Conservation (phyloP, 2,797 vertebrate genomes). For the Takifugu ocellatus region DNA sequence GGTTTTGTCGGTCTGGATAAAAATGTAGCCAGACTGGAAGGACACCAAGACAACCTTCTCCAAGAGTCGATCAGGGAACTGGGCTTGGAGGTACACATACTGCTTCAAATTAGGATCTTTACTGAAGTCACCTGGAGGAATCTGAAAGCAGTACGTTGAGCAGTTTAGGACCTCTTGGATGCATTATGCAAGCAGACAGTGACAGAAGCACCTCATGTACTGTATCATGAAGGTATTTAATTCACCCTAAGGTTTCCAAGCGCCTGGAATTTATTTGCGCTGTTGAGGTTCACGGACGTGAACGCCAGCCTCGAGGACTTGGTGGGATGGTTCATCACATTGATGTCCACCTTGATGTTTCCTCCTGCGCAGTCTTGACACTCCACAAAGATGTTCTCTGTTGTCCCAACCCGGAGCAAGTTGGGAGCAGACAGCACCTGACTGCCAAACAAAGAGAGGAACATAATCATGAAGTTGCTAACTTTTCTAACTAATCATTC, state of each 20-base stretch:
- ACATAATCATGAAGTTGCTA: neutral
- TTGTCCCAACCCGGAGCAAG: slow-evolving; percentile 60
- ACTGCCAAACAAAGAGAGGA: slow-evolving; percentile 30
- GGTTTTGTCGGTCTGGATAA: slow-evolving; percentile 79
- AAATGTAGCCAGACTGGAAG: slow-evolving; percentile 81
- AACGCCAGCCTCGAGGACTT: slow-evolving; percentile 1
- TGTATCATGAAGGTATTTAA: neutral
- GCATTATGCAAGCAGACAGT: neutral
- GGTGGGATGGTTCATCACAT: slow-evolving; percentile 45
- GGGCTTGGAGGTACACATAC: slow-evolving; percentile 74
- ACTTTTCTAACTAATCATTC: neutral
- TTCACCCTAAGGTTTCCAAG: slow-evolving; percentile 51
- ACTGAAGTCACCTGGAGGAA: slow-evolving; percentile 36
- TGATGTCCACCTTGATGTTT: slow-evolving; percentile 14
- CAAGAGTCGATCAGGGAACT: slow-evolving; percentile 47
- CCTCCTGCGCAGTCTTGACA: slow-evolving; percentile 50
- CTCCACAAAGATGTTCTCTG: slow-evolving; percentile 73
- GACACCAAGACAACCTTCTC: slow-evolving; percentile 81
- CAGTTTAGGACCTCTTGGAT: neutral
- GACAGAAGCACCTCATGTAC: neutral
- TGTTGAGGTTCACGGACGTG: slow-evolving; percentile 27
- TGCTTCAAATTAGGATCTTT: slow-evolving; percentile 42
- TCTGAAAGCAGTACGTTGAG: slow-evolving; percentile 37
- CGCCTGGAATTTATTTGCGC: slow-evolving; percentile 12
- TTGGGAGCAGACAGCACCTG: slow-evolving; percentile 66